These are phyloP conservation scores for Fregata magnificens DNA, from an alignment of 2,113 vertebrate species.

Conservation along the genomic window DNA sequence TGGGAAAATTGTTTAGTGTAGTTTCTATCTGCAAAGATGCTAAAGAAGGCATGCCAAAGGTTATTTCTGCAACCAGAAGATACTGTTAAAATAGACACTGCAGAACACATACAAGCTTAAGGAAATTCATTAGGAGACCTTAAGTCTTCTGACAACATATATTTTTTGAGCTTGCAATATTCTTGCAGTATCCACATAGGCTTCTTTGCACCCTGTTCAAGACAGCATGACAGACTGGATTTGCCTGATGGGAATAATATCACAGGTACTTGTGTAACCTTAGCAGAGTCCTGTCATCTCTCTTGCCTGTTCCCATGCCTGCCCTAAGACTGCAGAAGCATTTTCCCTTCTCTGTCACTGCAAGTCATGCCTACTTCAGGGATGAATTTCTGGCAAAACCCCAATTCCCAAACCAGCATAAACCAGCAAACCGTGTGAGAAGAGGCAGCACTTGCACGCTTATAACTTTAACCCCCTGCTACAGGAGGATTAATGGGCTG, in stretches of 20 bases:
- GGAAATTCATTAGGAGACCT: neutral
- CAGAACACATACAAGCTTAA: neutral
- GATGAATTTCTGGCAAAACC: neutral
- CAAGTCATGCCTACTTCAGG: neutral
- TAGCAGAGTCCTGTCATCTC: neutral
- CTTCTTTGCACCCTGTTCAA: neutral
- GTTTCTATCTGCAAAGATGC: neutral
- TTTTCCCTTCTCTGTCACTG: neutral
- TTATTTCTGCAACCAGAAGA: neutral
- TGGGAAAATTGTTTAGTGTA: neutral
- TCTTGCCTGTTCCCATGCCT: neutral
- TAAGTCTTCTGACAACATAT: neutral
- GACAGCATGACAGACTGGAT: neutral
- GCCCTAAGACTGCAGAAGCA: neutral
- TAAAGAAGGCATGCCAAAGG: neutral
- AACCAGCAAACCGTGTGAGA: neutral
- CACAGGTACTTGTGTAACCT: neutral
- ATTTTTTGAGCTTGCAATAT: neutral
- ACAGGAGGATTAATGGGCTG: neutral
- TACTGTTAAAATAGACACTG: neutral
- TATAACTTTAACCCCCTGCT: neutral
- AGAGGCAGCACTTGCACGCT: accelerated
- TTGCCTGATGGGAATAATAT: neutral
- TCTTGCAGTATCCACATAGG: neutral
- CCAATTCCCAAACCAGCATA: neutral